These are phyloP conservation scores for Belonocnema kinseyi DNA, from an alignment of 1,140 invertebrate genomes.

Conservation along the genomic window DNA sequence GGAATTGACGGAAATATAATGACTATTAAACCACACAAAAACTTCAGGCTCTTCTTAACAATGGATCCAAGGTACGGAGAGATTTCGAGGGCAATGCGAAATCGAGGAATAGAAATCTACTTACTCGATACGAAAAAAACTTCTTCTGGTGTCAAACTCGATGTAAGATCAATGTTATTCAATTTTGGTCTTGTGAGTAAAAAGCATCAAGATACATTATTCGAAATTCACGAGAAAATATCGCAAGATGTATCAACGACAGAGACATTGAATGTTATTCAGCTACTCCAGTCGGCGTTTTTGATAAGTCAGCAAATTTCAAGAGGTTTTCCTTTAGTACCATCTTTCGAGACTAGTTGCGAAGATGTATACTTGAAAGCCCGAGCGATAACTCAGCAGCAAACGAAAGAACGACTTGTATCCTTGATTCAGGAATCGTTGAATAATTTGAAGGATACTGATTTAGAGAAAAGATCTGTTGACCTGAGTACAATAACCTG, in stretches of 20 bases:
- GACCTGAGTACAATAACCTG: slow-evolving; percentile 57
- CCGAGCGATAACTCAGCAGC: slow-evolving; percentile 67
- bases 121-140: slow-evolving; percentile 76
- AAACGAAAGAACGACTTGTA: slow-evolving; percentile 58
- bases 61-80: slow-evolving; percentile 97
- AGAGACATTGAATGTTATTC: slow-evolving; percentile 77
- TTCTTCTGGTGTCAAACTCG: slow-evolving; percentile 65
- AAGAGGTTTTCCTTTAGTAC: slow-evolving; percentile 76
- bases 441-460: slow-evolving; percentile 10
- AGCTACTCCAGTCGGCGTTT: slow-evolving; percentile 80
- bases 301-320: slow-evolving; percentile 80
- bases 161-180: slow-evolving; percentile 78
- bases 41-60: slow-evolving; percentile 96
- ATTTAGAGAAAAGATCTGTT: slow-evolving; percentile 16
- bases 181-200: slow-evolving; percentile 73
- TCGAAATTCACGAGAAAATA: slow-evolving; percentile 76
- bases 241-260: slow-evolving; percentile 71
- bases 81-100: slow-evolving; percentile 98
- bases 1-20: slow-evolving; percentile 82
- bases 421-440: slow-evolving; percentile 57
- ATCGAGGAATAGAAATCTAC: slow-evolving; percentile 96
- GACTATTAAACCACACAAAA: slow-evolving; percentile 88
- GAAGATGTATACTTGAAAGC: slow-evolving; percentile 84
- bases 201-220: slow-evolving; percentile 71
- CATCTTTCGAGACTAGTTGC: slow-evolving; percentile 78